A percentile compares a stretch with the other conserved stretches of the same genome.
phyloP scores from a whole-genome alignment of 53 echinoderm and acorn worm genomes.

The Patiria pectinifera region DNA sequence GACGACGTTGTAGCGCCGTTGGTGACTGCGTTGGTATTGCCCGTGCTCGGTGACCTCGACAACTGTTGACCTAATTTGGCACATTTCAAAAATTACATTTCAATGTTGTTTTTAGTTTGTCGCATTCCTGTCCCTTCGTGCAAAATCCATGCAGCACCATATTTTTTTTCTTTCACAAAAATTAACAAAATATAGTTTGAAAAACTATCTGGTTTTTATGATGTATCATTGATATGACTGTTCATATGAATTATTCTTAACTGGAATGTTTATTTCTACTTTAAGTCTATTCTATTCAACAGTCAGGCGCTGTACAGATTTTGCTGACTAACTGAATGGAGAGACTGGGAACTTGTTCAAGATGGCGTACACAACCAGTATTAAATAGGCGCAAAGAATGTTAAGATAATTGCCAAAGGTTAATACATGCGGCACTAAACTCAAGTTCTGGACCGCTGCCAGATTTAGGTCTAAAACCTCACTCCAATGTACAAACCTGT shows the following conservation, averaged over 20 bases:
- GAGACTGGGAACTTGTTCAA: no score
- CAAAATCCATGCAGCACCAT: neutral
- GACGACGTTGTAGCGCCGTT: slow-evolving; percentile 29
- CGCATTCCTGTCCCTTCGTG: neutral
- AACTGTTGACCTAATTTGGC: slow-evolving; percentile 16
- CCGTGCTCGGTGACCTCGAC: slow-evolving; percentile 53
- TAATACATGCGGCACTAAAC: no score
- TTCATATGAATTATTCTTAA: neutral
- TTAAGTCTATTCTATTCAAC: neutral
- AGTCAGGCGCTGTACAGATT: neutral
- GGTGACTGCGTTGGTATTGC: slow-evolving; percentile 47
- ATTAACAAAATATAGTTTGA: neutral
- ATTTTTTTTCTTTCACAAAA: neutral
- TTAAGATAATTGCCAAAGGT: no score
- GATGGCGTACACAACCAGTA: no score
- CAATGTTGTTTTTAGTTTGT: neutral
- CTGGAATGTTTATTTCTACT: neutral
- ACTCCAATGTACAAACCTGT: no score
- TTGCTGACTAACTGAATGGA: no score
- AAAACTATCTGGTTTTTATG: neutral
- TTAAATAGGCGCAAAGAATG: no score
- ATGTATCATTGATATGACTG: neutral
- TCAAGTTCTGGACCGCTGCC: no score
- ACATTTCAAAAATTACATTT: neutral
- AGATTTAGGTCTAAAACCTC: no score